Base-by-base conservation (phyloP, 1,140 invertebrate species). In the Anthonomus grandis region DNA sequence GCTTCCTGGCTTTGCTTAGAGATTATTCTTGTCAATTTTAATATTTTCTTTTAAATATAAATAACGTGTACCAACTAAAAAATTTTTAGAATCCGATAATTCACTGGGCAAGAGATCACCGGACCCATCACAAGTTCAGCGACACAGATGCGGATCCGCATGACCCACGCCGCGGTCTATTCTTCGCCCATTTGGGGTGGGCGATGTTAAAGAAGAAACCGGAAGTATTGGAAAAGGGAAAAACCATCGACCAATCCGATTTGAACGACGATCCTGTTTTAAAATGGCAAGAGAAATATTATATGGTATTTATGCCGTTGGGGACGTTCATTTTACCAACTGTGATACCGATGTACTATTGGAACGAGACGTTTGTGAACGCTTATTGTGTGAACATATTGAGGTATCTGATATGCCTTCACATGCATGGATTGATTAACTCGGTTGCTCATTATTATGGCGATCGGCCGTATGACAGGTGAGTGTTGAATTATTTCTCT, bases 401-500 rank as follows among this genome's bases (percentile, higher is more conserved):
- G 66, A 83, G 95, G 22, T 98, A 95, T 74, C 81, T 84, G 10
- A 83, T 90, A 64, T 89, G 86, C 10, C 78, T 98, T 15, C 93
- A 99, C 70, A 84, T 86, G 59, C 98, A 95, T 4, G 98, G 95
- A 94, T 76, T 94, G 27, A 94, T 98, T 0, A 98, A 98, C 74
- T 94, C 90, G 55, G 90, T 90, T 15, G 95, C 95, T 1, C 95
- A 97, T 76, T 81, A 93, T 64, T 94, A 88, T 77, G 96, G 96
- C 39, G 81, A 83, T 57, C 86, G 85, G 67, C 95, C 95, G 0
- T 98, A 97, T 70, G 95, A 98, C 74, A 83, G 83, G 86, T 84
- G 74, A 83, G 49, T 44, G n/a, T n/a, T n/a, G n/a, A n/a, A n/a
- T n/a, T n/a, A n/a, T n/a, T n/a, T n/a, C n/a, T n/a, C n/a, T n/a